Evolutionary conservation across 2,797 vertebrate species (phyloP).

Genomic region (Notolabrus celidotus): DNA sequence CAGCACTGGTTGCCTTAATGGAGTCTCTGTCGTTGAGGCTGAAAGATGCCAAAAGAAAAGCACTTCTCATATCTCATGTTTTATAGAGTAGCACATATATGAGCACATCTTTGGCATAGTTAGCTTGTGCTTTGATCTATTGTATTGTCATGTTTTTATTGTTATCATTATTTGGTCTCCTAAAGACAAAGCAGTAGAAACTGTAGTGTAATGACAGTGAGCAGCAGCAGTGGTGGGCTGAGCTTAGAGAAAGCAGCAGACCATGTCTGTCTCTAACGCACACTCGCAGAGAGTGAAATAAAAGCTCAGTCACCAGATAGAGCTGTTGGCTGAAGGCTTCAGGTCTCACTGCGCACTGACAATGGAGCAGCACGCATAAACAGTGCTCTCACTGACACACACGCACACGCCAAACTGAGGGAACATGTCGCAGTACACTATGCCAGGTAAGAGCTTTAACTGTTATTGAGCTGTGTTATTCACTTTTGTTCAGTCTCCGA

Average conservation of each 20-base stretch:
- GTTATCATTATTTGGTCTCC: background rate
- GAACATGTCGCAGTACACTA: conserved; percentile 73
- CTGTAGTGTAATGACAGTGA: background rate
- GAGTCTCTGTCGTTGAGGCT: no score
- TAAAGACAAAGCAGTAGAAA: background rate
- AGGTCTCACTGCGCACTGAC: conserved; percentile 43
- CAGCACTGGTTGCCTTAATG: no score
- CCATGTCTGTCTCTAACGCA: conserved; percentile 18
- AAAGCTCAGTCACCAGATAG: conserved; percentile 34
- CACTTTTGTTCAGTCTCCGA: background rate
- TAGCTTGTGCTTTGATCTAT: no score
- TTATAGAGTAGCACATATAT: no score
- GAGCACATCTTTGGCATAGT: no score
- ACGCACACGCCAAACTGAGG: conserved; percentile 21
- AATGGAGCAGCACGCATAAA: conserved; percentile 26
- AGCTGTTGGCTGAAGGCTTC: conserved; percentile 63
- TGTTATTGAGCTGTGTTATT: background rate
- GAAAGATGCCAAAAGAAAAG: no score
- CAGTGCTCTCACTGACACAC: conserved; percentile 38
- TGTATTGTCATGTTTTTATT: no score
- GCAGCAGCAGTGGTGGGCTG: background rate
- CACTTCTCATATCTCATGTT: no score
- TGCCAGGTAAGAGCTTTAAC: conserved; percentile 69
- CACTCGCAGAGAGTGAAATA: conserved; percentile 11
- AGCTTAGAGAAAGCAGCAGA: conserved; percentile 4